Evolutionary conservation across 1,140 invertebrate species (phyloP), one percentile per base, ranked within the genome.

Genomic region (Drosophila nannoptera): DNA sequence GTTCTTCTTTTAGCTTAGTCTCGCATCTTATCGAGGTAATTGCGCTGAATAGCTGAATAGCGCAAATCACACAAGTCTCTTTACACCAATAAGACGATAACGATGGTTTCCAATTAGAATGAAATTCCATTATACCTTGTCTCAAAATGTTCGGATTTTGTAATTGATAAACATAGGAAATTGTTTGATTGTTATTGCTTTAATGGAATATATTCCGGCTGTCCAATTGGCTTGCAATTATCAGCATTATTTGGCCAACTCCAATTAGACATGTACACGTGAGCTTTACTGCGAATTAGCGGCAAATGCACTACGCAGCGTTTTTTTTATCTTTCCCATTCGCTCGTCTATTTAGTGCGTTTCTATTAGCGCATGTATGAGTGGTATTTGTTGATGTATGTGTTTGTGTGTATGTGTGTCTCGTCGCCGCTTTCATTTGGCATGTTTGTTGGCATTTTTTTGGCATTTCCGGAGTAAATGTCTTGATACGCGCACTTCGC

Each of bases 391-490:
- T 22, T 22, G 22, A 22, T 12, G 40, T 12, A 16, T 12, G 43
- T 46, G 50, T 53, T 32, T 33, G 42, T 31, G 16, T 8, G 32
- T 69, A 32, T 36, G 32, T 6, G 22, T 69, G 29, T 74, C 35
- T 49, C 56, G 29, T 74, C 35, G 55, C 56, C 52, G 52, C 50
- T 61, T 61, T 71, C 43, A 59, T 68, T 71, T 72, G 63, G 61
- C 56, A 62, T 72, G 66, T 72, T 72, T 69, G 56, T 52, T 75
- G 66, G 69, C 64, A 65, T 76, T 70, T 73, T 76, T 82, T 82
- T 70, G 83, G 84, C 78, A 87, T 87, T 87, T 87, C 84, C 84
- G 84, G 84, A 87, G 84, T 73, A 87, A 87, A 87, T 87, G 84
- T 68, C 77, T 78, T 86, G 67, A 84, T 78, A 78, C 52, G 78